Conservation (phyloP, 1,140 invertebrate species). For the Achatina immaculata region DNA sequence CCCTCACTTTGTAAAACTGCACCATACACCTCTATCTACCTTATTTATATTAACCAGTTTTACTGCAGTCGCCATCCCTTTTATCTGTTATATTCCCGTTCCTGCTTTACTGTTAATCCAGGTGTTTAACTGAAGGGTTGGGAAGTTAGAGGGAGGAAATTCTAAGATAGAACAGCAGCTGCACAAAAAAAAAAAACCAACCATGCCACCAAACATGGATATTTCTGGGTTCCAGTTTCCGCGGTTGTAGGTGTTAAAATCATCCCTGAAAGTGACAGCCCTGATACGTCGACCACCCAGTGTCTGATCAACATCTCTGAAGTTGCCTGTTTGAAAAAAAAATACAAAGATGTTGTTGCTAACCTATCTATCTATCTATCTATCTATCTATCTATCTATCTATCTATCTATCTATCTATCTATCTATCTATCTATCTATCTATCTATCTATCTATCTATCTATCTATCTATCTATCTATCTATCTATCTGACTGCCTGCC, state of each 20-base stretch:
- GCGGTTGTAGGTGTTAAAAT: conserved; percentile 75
- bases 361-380: conserved; percentile 1
- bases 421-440: conserved; percentile 4
- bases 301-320: too few relatives aligned
- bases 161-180: too few relatives aligned
- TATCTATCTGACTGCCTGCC: not conserved
- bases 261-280: conserved; percentile 76
- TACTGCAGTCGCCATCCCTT: too few relatives aligned
- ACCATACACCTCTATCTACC: too few relatives aligned
- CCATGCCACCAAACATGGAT: conserved; percentile 68
- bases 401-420: conserved; percentile 4
- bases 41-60: too few relatives aligned
- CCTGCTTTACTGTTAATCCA: too few relatives aligned
- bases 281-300: conserved; percentile 27
- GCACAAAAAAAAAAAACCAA: conserved; percentile 41
- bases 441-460: conserved; percentile 4
- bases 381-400: conserved; percentile 4
- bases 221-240: conserved; percentile 78
- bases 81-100: too few relatives aligned
- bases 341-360: not conserved
- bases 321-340: not conserved
- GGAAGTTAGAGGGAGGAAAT: too few relatives aligned
- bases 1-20: too few relatives aligned
- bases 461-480: not conserved
- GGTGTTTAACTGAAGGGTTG: too few relatives aligned